phyloP scores from a whole-genome alignment of 2,888 invertebrate genomes.

The Cephus runcator region DNA sequence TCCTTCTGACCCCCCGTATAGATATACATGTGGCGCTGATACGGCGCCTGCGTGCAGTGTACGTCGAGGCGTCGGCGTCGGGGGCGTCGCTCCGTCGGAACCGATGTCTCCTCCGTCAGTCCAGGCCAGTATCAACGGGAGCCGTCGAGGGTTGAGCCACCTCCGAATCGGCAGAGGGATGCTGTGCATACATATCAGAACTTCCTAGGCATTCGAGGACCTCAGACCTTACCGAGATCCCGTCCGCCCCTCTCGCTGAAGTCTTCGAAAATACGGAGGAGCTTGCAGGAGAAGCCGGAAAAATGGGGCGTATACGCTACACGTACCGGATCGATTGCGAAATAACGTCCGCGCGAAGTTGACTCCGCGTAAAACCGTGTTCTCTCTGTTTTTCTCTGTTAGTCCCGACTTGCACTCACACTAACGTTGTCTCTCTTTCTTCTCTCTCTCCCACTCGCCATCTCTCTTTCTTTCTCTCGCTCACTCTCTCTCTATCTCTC shows the following conservation, averaged over 20 bases:
- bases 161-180: constrained; percentile 26
- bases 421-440: not conserved
- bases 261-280: constrained; percentile 9
- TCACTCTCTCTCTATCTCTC: not conserved
- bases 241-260: constrained; percentile 5
- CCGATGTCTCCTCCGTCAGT: constrained; percentile 48
- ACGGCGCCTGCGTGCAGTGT: constrained; percentile 39
- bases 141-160: constrained; percentile 49
- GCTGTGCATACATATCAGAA: constrained; percentile 18
- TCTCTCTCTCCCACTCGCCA: not conserved
- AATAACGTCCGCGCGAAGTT: constrained; percentile 45
- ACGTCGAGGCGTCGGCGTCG: constrained; percentile 55
- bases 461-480: not conserved
- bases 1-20: not conserved
- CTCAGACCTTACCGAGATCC: not conserved
- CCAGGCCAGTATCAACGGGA: constrained; percentile 56
- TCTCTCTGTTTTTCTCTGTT: not conserved
- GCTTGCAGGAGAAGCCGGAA: constrained; percentile 27
- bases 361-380: not conserved
- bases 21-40: constrained; percentile 1
- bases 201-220: constrained; percentile 9
- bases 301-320: constrained; percentile 58
- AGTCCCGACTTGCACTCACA: not conserved
- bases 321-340: constrained; percentile 59
- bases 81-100: constrained; percentile 58